Base-by-base conservation (phyloP, 1,140 invertebrate species). In the Mycetomoellerius zeteki region DNA sequence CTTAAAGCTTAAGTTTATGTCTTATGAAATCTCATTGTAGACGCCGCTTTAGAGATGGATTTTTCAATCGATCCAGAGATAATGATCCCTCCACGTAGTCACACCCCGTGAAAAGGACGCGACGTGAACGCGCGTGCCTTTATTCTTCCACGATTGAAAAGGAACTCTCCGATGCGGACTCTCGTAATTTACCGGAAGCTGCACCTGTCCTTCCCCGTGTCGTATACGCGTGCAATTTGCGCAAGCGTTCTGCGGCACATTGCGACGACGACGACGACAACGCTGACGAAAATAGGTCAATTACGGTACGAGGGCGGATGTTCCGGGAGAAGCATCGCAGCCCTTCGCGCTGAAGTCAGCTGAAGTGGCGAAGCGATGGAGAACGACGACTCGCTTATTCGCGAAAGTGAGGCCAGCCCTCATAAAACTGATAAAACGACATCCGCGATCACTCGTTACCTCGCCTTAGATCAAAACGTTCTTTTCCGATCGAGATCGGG, bases 281-380 rank as follows among this genome's bases (percentile, higher is more conserved):
- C 72, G 72, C 52, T 76, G 60, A 77, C n/a, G 50, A 85, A 90
- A 90, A 90, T 90, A 90, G 88, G 86, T 90, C 89, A 90, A 90
- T 90, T 90, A 88, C 62, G 43, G 2, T 50, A 21, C 12, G 80
- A 73, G 54, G 80, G 24, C 52, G 54, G 67, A 52, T 60, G 71
- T 50, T 62, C 12, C 73, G 24, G 21, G 78, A 73, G 19, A 75
- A 60, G 37, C 50, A 24, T 47, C 5, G 71, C 50, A 30, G 76
- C 64, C 21, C 30, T 37, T 76, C 37, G 37, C 19, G 33, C 75
- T 43, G 37, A 43, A 43, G 37, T 16, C 14, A 43, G 10, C 14
- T 3, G 19, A 56, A 65, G 43, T 21, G 52, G 30, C 24, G n/a
- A 73, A 73, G 24, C 27, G 62, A 19, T 37, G 33, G 21, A 72